These are phyloP conservation scores for Caenorhabditis panamensis DNA, from an alignment of 2,888 invertebrate species.

Conservation along the genomic window DNA sequence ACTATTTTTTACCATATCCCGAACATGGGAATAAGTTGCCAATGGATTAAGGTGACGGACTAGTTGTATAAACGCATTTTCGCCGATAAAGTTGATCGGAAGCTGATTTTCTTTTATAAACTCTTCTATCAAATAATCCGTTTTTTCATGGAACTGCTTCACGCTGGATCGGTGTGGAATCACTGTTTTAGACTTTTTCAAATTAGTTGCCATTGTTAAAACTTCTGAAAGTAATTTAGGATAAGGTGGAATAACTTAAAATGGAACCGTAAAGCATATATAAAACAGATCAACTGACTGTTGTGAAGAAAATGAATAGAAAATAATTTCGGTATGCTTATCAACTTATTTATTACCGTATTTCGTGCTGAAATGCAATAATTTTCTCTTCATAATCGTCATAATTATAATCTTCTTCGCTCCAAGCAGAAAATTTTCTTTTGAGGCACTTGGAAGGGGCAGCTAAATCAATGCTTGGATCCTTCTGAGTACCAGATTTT, in stretches of 20 bases:
- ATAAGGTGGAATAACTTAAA: too few relatives aligned
- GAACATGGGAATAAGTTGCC: neutral
- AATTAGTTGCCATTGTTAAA: neutral
- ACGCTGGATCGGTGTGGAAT: neutral
- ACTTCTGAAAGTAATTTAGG: neutral
- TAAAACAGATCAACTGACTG: too few relatives aligned
- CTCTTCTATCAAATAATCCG: neutral
- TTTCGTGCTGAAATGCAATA: too few relatives aligned
- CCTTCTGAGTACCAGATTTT: constrained; percentile 11
- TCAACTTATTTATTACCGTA: too few relatives aligned
- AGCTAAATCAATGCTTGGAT: constrained; percentile 22
- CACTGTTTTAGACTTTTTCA: neutral
- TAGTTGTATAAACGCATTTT: neutral
- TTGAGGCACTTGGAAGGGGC: neutral
- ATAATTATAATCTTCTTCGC: neutral
- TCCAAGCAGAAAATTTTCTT: too few relatives aligned
- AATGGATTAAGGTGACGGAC: neutral
- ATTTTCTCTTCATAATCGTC: neutral
- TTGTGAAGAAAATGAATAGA: too few relatives aligned
- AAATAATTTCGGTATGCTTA: too few relatives aligned
- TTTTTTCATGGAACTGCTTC: neutral
- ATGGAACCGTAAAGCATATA: too few relatives aligned
- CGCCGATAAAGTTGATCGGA: neutral
- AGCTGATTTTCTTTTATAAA: neutral
- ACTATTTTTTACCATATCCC: neutral